Percentiles rank a stretch among this genome's conserved stretches.
Conservation (phyloP, 2,888 invertebrate species). For the Galerucella nymphaeae region DNA sequence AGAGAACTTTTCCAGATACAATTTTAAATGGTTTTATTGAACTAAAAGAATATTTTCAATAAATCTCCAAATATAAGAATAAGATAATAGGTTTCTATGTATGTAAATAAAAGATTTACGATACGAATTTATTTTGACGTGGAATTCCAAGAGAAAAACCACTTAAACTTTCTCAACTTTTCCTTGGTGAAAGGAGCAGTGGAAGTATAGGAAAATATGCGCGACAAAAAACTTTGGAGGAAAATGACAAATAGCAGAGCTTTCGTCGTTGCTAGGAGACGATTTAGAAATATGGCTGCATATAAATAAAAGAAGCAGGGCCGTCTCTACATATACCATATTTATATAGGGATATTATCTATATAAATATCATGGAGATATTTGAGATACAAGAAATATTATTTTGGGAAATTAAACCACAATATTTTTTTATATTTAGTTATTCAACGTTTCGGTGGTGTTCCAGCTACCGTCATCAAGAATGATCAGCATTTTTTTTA, state of each 20-base stretch:
- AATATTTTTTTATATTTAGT: too few relatives aligned
- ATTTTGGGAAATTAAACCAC: too few relatives aligned
- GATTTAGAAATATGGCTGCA: conserved; percentile 61
- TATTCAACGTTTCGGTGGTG: too few relatives aligned
- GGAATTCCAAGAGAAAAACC: conserved; percentile 40
- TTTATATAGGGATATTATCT: conserved; percentile 46
- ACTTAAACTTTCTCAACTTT: conserved; percentile 48
- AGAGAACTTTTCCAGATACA: too few relatives aligned
- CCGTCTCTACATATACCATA: conserved; percentile 57
- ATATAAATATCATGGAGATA: background rate
- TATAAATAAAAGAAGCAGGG: conserved; percentile 60
- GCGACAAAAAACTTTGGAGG: conserved; percentile 58
- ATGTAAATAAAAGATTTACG: conserved; percentile 50
- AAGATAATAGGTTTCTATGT: conserved; percentile 13
- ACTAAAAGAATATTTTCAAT: background rate
- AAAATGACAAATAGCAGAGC: conserved; percentile 63
- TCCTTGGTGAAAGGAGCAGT: conserved; percentile 51
- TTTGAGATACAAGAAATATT: too few relatives aligned
- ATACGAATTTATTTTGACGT: conserved; percentile 49
- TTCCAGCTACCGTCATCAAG: too few relatives aligned
- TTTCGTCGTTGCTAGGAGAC: conserved; percentile 60
- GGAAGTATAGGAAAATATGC: conserved; percentile 58
- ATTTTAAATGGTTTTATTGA: too few relatives aligned
- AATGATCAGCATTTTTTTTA: too few relatives aligned
- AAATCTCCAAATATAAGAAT: background rate